These are phyloP conservation scores for Grapholita molesta DNA, from an alignment of 1,140 invertebrate species.

Conservation along the genomic window DNA sequence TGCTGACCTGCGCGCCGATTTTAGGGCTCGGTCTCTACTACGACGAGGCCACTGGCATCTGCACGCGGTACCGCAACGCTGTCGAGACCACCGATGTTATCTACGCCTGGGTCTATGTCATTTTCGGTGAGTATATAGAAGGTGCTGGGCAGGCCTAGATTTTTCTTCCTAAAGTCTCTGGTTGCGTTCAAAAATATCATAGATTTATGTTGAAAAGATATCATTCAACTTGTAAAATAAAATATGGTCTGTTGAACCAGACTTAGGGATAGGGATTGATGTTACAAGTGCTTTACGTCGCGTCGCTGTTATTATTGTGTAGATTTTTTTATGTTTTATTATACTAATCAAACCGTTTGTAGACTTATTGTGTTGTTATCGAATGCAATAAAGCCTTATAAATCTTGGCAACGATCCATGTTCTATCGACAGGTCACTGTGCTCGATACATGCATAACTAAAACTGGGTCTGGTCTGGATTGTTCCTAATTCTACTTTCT, in stretches of 20 bases:
- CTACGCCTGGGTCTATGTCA: constrained; percentile 88
- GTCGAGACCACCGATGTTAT: constrained; percentile 81
- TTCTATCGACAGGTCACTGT: not conserved
- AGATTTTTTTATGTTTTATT: no score
- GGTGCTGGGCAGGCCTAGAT: no score
- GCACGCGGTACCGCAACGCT: constrained; percentile 86
- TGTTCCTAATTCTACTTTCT: not conserved
- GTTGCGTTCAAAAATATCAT: no score
- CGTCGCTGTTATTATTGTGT: no score
- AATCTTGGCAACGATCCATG: not conserved
- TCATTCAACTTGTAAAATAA: no score
- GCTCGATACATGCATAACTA: not conserved
- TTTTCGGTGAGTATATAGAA: constrained; percentile 83
- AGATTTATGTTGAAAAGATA: no score
- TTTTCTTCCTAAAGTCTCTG: no score
- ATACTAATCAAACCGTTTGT: not conserved
- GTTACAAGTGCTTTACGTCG: no score
- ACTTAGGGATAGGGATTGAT: no score
- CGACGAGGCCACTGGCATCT: constrained; percentile 74
- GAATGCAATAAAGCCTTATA: not conserved
- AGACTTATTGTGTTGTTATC: not conserved
- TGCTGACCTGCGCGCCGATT: constrained; percentile 87
- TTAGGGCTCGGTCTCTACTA: constrained; percentile 90
- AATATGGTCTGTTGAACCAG: no score
- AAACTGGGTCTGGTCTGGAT: not conserved